Conservation (phyloP, 2,888 invertebrate genomes). For the Ganaspis brasiliensis region DNA sequence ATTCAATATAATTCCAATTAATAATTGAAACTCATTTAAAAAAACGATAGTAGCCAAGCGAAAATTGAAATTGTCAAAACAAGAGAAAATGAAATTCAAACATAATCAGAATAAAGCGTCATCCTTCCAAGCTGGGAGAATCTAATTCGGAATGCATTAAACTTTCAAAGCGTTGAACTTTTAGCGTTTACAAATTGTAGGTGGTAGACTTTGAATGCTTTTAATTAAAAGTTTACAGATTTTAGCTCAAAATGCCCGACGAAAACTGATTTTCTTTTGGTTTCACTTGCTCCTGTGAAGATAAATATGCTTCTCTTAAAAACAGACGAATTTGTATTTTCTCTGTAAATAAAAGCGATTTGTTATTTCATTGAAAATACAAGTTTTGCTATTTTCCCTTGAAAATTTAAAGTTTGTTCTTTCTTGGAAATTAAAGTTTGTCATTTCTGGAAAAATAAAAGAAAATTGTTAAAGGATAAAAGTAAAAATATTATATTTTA, state of each 20-base stretch:
- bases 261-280: neutral
- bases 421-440: neutral
- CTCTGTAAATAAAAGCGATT: too few relatives aligned
- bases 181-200: slow-evolving; percentile 16
- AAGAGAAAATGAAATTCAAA: slow-evolving; percentile 4
- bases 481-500: neutral
- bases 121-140: slow-evolving; percentile 15
- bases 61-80: neutral
- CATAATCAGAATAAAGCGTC: neutral
- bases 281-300: too few relatives aligned
- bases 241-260: neutral
- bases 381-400: too few relatives aligned
- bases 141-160: slow-evolving; percentile 2
- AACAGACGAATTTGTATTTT: too few relatives aligned
- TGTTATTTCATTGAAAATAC: too few relatives aligned
- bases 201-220: neutral
- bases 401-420: too few relatives aligned
- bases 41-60: too few relatives aligned
- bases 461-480: neutral
- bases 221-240: neutral
- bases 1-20: too few relatives aligned
- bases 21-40: too few relatives aligned
- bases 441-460: neutral
- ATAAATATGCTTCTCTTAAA: too few relatives aligned
- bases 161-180: slow-evolving; percentile 29